A percentile compares a stretch with the other conserved stretches of the same genome.
phyloP scores from a whole-genome alignment of 30 jellyfish, hydroid and myxozoan genomes.

The Nemopilema nomurai region DNA sequence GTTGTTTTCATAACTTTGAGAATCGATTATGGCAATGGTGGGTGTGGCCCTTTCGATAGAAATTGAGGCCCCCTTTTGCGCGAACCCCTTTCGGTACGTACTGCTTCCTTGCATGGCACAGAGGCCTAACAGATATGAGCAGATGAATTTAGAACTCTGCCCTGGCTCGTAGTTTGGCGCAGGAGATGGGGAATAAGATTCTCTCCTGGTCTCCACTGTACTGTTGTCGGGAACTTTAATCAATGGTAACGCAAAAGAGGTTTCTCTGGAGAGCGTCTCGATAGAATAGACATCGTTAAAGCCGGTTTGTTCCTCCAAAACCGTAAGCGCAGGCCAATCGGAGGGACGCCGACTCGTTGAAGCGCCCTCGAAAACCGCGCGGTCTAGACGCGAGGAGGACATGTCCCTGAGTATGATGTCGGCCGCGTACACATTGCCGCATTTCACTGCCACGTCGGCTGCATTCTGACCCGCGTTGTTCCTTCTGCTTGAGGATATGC shows the following conservation, averaged over 20 bases:
- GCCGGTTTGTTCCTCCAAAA: background rate
- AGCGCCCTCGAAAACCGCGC: background rate
- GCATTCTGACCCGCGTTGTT: constrained; percentile 35
- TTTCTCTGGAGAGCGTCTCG: background rate
- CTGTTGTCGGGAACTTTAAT: background rate
- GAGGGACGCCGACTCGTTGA: background rate
- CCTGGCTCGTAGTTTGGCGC: background rate
- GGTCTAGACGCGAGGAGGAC: background rate
- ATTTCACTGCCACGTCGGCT: constrained; percentile 5
- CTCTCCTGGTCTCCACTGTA: background rate
- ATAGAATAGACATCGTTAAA: background rate
- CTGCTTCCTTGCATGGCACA: constrained; percentile 32
- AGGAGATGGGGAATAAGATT: background rate
- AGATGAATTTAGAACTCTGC: constrained; percentile 25
- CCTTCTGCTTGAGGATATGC: background rate
- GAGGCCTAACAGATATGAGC: constrained; percentile 33
- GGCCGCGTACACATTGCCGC: constrained; percentile 7
- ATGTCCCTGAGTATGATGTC: constrained; percentile 16
- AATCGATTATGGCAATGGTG: background rate
- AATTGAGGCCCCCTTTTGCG: constrained; percentile 22
- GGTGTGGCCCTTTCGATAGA: background rate
- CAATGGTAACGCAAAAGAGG: background rate
- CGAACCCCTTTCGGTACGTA: constrained; percentile 38
- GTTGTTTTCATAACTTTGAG: background rate
- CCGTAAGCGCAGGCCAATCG: background rate